Evolutionary conservation across 2,888 invertebrate genomes (phyloP).

Genomic region (Cryptosula pallasiana): DNA sequence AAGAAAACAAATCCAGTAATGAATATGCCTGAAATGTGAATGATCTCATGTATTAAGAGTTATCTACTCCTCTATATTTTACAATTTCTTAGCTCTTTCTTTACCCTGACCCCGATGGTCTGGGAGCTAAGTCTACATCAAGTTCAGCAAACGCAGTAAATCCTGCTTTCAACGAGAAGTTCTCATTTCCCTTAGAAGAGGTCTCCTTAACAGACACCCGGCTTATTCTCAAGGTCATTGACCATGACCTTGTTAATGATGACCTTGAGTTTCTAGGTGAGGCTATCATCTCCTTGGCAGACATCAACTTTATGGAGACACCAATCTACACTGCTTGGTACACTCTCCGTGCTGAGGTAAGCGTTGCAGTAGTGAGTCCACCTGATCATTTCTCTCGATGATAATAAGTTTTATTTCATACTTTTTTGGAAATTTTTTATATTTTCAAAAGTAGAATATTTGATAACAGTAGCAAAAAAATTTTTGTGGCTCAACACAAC

Average conservation of each 20-base stretch:
- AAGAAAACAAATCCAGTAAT: too few species aligned
- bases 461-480: too few species aligned
- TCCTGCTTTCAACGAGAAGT: conserved; percentile 45
- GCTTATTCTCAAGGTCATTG: conserved; percentile 38
- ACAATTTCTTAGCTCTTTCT: conserved; percentile 34
- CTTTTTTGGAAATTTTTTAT: too few species aligned
- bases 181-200: conserved; percentile 38
- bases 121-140: conserved; percentile 35
- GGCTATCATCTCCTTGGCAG: conserved; percentile 35
- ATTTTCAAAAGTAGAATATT: too few species aligned
- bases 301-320: conserved; percentile 36
- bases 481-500: too few species aligned
- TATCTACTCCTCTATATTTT: not conserved
- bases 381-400: too few species aligned
- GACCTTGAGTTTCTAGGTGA: conserved; percentile 45
- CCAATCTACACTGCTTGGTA: conserved; percentile 42
- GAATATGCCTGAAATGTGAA: too few species aligned
- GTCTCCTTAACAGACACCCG: conserved; percentile 32
- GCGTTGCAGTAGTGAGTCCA: too few species aligned
- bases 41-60: too few species aligned
- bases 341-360: conserved; percentile 41
- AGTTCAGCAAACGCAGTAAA: conserved; percentile 34
- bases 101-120: conserved; percentile 33
- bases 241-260: conserved; percentile 36
- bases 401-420: too few species aligned